Base-by-base conservation (phyloP, 2,113 vertebrate species). In the Pygoscelis adeliae region DNA sequence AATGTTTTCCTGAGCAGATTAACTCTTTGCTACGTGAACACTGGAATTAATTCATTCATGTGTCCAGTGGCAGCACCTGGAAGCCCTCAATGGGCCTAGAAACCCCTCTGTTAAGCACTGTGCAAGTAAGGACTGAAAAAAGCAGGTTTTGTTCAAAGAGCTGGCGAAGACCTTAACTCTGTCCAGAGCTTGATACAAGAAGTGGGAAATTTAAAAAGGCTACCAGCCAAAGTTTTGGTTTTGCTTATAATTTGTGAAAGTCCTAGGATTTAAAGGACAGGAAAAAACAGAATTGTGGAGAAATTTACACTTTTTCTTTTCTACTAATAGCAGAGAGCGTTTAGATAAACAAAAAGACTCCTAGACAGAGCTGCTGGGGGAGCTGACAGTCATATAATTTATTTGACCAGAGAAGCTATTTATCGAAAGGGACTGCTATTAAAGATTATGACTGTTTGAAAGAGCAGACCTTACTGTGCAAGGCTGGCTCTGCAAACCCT, bases 351-450 rank as follows among this genome's bases (percentile, higher is more conserved):
- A 72, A 44, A 70, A 47, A 12, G 18, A 66, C 19, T 27, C 59
- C 30, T 49, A 47, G 25, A 38, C 32, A 81, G 81, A 89, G 27
- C 49, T 93, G 27, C 67, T 77, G 12, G 27, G 36, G 17, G 62
- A 82, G 89, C 69, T 91, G 93, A 83, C 91, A 96, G 63, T 89
- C 52, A 61, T 87, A 55, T 72, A 69, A 92, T 96, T 96, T 94
- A 82, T 91, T 63, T 96, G 90, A 95, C 94, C 96, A 90, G 80
- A 61, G 11, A 20, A 91, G 72, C 27, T 70, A 49, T 66, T 78
- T 89, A 93, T 76, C 25, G 6, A 87, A 78, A 82, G 78, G 67
- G 67, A 67, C 71, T 29, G 3, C 70, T 87, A 91, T 84, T 86
- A 91, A 91, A 87, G 95, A 85, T 91, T 84, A 50, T 77, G 66